Conservation (phyloP, 2,888 invertebrate genomes). For the Drosophila affinis region DNA sequence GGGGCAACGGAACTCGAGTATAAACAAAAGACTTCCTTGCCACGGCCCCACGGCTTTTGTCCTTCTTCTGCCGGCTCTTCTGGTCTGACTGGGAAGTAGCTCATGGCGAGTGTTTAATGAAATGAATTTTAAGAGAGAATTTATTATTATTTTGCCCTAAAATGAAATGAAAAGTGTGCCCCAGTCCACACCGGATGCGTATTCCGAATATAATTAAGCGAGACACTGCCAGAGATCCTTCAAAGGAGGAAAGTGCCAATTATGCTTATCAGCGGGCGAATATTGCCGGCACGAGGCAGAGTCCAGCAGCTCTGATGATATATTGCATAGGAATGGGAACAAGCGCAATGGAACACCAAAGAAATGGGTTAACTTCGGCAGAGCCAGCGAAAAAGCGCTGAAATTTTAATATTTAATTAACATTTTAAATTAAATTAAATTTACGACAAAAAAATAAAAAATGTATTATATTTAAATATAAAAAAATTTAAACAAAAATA, state of each 20-base stretch:
- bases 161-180: slow-evolving; percentile 74
- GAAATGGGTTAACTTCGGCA: not conserved
- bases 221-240: slow-evolving; percentile 16
- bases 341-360: not conserved
- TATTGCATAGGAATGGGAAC: slow-evolving; percentile 12
- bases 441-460: no score
- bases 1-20: slow-evolving; percentile 34
- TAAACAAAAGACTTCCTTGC: slow-evolving; percentile 78
- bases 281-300: slow-evolving; percentile 37
- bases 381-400: not conserved
- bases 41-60: slow-evolving; percentile 45
- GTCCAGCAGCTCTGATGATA: slow-evolving; percentile 28
- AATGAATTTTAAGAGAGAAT: slow-evolving; percentile 76
- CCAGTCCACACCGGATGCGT: slow-evolving; percentile 54
- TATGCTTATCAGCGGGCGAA: slow-evolving; percentile 26
- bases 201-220: slow-evolving; percentile 69
- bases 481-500: no score
- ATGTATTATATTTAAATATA: no score
- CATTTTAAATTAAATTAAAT: no score
- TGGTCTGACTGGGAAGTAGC: slow-evolving; percentile 38
- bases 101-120: slow-evolving; percentile 74
- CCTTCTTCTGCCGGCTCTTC: slow-evolving; percentile 38
- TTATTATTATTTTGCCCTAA: slow-evolving; percentile 72
- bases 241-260: slow-evolving; percentile 42
- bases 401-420: not conserved